These are phyloP conservation scores for Cynaeus angustus DNA, from an alignment of 2,888 invertebrate genomes.

Conservation along the genomic window DNA sequence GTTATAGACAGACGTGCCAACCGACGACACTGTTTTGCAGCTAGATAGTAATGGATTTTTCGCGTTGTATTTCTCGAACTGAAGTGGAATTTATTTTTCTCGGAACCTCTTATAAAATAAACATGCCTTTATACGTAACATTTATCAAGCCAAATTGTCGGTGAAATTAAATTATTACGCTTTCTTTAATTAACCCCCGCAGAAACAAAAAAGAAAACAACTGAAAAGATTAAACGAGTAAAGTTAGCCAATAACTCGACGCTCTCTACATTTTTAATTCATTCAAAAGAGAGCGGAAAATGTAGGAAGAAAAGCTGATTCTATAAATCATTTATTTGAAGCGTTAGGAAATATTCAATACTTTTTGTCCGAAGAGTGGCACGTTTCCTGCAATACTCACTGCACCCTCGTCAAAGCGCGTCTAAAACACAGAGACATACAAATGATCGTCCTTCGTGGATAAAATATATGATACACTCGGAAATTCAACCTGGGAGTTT, in stretches of 20 bases:
- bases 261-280: slow-evolving; percentile 19
- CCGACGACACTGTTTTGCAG: slow-evolving; percentile 13
- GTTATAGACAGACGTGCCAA: slow-evolving; percentile 19
- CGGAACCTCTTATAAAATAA: slow-evolving; percentile 18
- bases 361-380: neutral
- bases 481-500: neutral
- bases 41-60: slow-evolving; percentile 16
- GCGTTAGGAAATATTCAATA: slow-evolving; percentile 16
- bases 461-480: neutral
- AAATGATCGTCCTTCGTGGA: neutral
- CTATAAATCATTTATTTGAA: slow-evolving; percentile 28
- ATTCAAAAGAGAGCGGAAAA: slow-evolving; percentile 6
- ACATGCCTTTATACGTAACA: slow-evolving; percentile 4
- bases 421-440: neutral
- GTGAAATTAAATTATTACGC: slow-evolving; percentile 37
- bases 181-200: slow-evolving; percentile 23
- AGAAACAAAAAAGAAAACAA: slow-evolving; percentile 25
- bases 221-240: slow-evolving; percentile 13
- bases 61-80: neutral
- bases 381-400: neutral
- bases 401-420: slow-evolving; percentile 1
- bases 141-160: slow-evolving; percentile 27
- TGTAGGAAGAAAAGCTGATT: slow-evolving; percentile 7
- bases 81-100: slow-evolving; percentile 2
- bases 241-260: slow-evolving; percentile 21